These are phyloP conservation scores for Sycon ciliatum DNA, from an alignment of 37 sponge, comb jelly and placozoan genomes.

Conservation along the genomic window DNA sequence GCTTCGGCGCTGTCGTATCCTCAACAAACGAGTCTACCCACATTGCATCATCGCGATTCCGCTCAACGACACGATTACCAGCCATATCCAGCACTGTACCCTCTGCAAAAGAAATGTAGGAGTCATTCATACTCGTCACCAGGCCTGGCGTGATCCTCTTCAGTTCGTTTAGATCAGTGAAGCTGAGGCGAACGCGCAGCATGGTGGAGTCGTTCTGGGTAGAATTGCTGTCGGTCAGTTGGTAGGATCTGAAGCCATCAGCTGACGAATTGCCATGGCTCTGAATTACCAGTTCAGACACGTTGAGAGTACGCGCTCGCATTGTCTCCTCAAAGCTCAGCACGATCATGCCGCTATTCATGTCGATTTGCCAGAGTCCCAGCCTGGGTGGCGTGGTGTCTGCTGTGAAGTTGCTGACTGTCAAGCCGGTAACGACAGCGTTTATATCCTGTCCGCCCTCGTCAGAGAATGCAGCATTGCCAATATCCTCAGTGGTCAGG, in stretches of 20 bases:
- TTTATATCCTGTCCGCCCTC: neutral
- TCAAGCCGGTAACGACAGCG: neutral
- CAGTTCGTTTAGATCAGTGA: constrained; percentile 69
- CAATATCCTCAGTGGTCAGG: constrained; percentile 37
- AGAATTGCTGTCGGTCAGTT: constrained; percentile 54
- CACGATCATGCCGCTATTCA: constrained; percentile 49
- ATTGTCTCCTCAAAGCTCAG: constrained; percentile 79
- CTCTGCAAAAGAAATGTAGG: constrained; percentile 57
- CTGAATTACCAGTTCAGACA: constrained; percentile 52
- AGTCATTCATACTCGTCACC: constrained; percentile 46
- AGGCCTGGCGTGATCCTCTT: constrained; percentile 66
- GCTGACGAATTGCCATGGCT: constrained; percentile 30
- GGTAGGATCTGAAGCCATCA: constrained; percentile 23
- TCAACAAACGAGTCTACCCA: constrained; percentile 12
- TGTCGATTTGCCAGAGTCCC: constrained; percentile 38
- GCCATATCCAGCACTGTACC: constrained; percentile 67
- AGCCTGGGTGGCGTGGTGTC: constrained; percentile 59
- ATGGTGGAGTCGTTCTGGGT: constrained; percentile 46
- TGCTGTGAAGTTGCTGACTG: constrained; percentile 45
- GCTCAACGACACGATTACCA: constrained; percentile 48
- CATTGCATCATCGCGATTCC: constrained; percentile 28
- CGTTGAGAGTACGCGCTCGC: constrained; percentile 50
- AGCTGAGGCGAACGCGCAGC: constrained; percentile 44
- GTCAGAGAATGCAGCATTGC: neutral
- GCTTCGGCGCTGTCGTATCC: constrained; percentile 48